Percentiles rank a stretch among this genome's conserved stretches.
These are phyloP conservation scores for Psittacula derbiana DNA, from an alignment of 2,797 vertebrate genomes.

Conservation along the genomic window DNA sequence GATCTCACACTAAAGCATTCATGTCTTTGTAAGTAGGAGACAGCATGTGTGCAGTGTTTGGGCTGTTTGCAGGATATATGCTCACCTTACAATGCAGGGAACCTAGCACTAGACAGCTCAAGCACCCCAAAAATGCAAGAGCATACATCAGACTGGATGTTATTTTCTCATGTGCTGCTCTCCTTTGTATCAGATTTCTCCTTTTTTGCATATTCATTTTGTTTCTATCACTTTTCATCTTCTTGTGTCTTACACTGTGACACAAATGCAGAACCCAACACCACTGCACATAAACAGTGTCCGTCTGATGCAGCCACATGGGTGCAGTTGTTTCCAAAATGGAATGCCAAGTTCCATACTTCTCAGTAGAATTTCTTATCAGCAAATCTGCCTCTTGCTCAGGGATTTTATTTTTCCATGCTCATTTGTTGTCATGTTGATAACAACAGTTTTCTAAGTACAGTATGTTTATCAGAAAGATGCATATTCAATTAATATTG, in stretches of 20 bases:
- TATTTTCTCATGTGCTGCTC: not conserved
- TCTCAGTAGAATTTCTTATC: not conserved
- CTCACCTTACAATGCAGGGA: not conserved
- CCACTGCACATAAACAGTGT: not conserved
- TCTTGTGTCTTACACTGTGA: not conserved
- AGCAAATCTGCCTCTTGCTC: constrained; percentile 17
- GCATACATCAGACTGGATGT: not conserved
- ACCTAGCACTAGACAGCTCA: not conserved
- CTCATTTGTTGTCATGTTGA: constrained; percentile 63
- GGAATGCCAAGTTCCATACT: not conserved
- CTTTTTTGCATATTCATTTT: not conserved
- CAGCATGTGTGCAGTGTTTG: not conserved
- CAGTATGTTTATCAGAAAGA: constrained; percentile 69
- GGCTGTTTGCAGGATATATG: not conserved
- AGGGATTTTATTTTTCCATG: constrained; percentile 4
- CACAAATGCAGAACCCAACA: not conserved
- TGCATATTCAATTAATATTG: constrained; percentile 70
- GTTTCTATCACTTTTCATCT: not conserved
- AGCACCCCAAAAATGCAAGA: not conserved
- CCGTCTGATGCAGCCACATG: not conserved
- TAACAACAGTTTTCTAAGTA: constrained; percentile 65
- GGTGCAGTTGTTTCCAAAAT: constrained; percentile 5
- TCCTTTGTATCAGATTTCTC: not conserved
- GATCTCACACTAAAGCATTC: not conserved
- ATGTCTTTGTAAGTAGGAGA: not conserved